Evolutionary conservation across 1,140 invertebrate genomes (phyloP).

Genomic region (Phortica variegata): DNA sequence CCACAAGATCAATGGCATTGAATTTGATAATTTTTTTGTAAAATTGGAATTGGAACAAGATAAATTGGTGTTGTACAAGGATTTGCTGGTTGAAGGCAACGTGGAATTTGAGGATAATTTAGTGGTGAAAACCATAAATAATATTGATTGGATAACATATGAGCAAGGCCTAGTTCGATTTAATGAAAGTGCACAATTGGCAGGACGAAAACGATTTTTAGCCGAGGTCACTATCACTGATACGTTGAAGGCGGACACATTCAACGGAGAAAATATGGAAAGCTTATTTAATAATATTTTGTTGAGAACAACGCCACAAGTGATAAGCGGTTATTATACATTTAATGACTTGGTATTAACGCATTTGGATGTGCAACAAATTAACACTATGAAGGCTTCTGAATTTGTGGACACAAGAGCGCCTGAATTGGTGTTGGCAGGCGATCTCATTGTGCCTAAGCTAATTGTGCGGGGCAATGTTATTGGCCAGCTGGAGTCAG

Average conservation of each 20-base stretch:
- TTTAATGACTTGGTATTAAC: slow-evolving; percentile 20
- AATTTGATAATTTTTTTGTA: slow-evolving; percentile 32
- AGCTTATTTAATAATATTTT: slow-evolving; percentile 36
- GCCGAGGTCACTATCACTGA: slow-evolving; percentile 25
- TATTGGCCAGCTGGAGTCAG: slow-evolving; percentile 4
- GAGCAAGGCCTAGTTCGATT: slow-evolving; percentile 10
- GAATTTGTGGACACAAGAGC: slow-evolving; percentile 27
- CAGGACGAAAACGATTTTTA: slow-evolving; percentile 26
- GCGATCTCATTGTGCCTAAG: slow-evolving; percentile 27
- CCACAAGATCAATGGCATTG: slow-evolving; percentile 32
- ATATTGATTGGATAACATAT: slow-evolving; percentile 29
- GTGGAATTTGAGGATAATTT: slow-evolving; percentile 29
- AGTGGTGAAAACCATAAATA: slow-evolving; percentile 28
- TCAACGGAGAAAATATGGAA: slow-evolving; percentile 28
- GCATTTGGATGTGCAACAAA: slow-evolving; percentile 32
- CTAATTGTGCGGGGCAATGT: slow-evolving; percentile 26
- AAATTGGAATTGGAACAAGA: slow-evolving; percentile 7
- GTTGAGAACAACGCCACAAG: slow-evolving; percentile 34
- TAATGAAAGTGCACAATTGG: slow-evolving; percentile 23
- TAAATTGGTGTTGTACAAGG: slow-evolving; percentile 33
- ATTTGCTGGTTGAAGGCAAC: slow-evolving; percentile 43
- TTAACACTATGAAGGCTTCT: slow-evolving; percentile 23
- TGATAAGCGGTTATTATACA: slow-evolving; percentile 30
- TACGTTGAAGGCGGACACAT: slow-evolving; percentile 10
- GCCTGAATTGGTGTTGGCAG: slow-evolving; percentile 7